Conservation (phyloP, 2,797 vertebrate genomes). For the Numenius phaeopus region DNA sequence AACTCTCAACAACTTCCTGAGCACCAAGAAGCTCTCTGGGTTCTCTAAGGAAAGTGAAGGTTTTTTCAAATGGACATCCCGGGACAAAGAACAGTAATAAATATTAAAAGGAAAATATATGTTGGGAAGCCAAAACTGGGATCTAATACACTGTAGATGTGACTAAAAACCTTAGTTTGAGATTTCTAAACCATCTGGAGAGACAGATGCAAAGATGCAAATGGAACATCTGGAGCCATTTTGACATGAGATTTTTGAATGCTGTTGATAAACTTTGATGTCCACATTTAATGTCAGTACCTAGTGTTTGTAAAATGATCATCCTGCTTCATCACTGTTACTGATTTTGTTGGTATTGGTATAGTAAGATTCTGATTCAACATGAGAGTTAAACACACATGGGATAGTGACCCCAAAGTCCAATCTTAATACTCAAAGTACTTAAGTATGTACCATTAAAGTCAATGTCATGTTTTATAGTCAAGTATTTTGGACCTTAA, state of each 20-base stretch:
- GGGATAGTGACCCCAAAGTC: neutral
- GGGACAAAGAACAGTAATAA: neutral
- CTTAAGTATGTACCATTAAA: neutral
- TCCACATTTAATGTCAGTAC: neutral
- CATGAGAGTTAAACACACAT: neutral
- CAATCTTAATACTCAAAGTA: neutral
- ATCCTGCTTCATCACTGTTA: neutral
- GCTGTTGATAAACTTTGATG: neutral
- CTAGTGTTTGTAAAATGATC: neutral
- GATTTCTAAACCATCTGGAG: neutral
- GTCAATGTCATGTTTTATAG: neutral
- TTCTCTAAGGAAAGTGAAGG: neutral
- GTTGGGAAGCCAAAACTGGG: neutral
- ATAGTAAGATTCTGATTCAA: neutral
- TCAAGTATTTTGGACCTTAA: neutral
- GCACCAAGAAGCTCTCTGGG: neutral
- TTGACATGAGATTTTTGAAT: neutral
- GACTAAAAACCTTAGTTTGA: neutral
- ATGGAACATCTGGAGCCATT: neutral
- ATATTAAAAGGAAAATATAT: neutral
- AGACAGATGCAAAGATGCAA: neutral
- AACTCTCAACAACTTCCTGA: neutral
- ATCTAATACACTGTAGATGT: neutral
- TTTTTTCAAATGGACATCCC: neutral
- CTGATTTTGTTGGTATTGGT: neutral